Evolutionary conservation across 2,797 vertebrate species (phyloP), one percentile per base, ranked within the genome.

Genomic region (Delichon dasypus): DNA sequence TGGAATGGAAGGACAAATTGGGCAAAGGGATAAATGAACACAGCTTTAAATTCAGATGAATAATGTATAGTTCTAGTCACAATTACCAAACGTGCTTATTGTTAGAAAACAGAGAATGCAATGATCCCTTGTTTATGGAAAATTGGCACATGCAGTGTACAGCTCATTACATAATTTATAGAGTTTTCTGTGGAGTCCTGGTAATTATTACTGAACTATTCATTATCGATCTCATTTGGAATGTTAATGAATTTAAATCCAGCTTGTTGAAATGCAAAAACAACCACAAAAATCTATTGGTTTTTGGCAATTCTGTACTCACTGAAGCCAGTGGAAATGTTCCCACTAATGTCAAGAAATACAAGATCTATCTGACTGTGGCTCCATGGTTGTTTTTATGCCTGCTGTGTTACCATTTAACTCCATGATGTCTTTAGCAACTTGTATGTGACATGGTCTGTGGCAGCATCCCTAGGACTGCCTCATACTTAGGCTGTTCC

Each of bases 141-240:
- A 96, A 95, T 92, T 95, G 93, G 94, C 92, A 77, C 84, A 80
- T 80, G 50, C 48, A 74, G 65, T 47, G 9, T 92, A 67, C 51
- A 89, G 84, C 57, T 92, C 78, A 87, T 88, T 75, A 95, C 88
- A 92, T 89, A 97, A 95, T 96, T 95, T 95, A 95, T 85, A 57
- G 92, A 74, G 77, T 90, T 85, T 95, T 92, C 71, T 94, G 75
- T 72, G 83, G 72, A 95, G 72, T 89, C 72, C 90, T 96, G 95
- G 95, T 95, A 95, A 95, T 96, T 95, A 96, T 97, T 95, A 96
- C 86, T 77, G 81, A 95, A 83, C 86, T 92, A 92, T 96, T 96
- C 88, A 94, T 96, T 96, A 96, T 95, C 67, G 75, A 94, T 95
- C 88, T 96, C 84, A 89, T 95, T 95, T 93, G 90, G 95, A 97